phyloP scores from a whole-genome alignment of 2,113 vertebrate species.

The Microcebus murinus region DNA sequence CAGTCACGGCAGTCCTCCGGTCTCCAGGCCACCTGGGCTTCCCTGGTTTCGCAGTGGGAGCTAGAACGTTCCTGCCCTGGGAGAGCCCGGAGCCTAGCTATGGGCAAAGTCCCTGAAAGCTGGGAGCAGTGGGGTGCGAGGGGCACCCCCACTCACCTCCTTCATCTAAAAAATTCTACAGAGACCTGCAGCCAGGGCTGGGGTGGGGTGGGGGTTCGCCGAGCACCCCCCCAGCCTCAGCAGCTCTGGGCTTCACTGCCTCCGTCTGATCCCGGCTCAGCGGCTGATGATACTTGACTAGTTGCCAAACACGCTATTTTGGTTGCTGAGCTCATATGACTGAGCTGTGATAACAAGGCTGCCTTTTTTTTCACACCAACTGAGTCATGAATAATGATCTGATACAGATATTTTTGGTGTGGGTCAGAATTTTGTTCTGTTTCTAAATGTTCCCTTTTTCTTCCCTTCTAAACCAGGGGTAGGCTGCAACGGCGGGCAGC shows the following conservation, averaged over 20 bases:
- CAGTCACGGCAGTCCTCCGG: rapidly evolving
- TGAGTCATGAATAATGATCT: background rate
- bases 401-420: constrained; percentile 17
- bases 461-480: background rate
- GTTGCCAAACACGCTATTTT: background rate
- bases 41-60: background rate
- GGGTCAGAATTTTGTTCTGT: constrained; percentile 41
- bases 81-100: background rate
- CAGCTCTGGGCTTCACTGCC: rapidly evolving
- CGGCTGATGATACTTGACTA: background rate
- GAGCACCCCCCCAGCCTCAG: rapidly evolving
- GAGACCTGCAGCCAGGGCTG: too few species aligned
- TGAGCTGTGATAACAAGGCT: background rate
- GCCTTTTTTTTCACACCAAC: constrained; percentile 9
- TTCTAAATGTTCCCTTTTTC: constrained; percentile 27
- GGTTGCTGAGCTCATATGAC: background rate
- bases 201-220: background rate
- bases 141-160: rapidly evolving
- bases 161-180: background rate
- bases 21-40: background rate
- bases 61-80: background rate
- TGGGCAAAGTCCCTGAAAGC: rapidly evolving
- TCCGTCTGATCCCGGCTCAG: background rate
- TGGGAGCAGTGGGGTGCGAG: rapidly evolving
- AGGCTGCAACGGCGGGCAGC: background rate